A percentile compares a stretch with the other conserved stretches of the same genome.
These are phyloP conservation scores for Peromyscus attwateri DNA, from an alignment of 2,797 vertebrate species.

Conservation along the genomic window DNA sequence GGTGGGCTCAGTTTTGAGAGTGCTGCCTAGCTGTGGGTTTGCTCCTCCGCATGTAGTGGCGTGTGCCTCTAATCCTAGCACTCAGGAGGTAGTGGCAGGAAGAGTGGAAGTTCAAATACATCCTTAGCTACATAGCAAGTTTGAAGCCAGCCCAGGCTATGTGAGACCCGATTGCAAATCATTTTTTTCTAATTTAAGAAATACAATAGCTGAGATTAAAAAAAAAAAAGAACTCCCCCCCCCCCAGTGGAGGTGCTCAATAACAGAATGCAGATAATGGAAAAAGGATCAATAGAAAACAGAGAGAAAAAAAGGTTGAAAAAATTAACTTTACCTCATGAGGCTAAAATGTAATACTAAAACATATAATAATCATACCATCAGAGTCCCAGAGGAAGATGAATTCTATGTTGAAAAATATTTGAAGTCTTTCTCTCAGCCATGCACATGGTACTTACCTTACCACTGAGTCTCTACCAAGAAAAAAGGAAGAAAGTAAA, in stretches of 20 bases:
- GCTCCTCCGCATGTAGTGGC: not conserved
- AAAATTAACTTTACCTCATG: slow-evolving; percentile 16
- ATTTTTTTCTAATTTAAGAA: not conserved
- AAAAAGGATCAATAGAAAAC: not conserved
- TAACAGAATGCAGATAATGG: slow-evolving; percentile 36
- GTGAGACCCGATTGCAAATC: not conserved
- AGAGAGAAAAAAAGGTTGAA: slow-evolving; percentile 3
- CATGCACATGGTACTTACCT: not conserved
- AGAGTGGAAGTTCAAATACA: not conserved
- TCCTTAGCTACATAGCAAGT: not conserved
- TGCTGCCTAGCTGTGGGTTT: not conserved
- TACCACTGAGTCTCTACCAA: not conserved
- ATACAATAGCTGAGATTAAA: slow-evolving; percentile 22
- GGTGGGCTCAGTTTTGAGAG: not conserved
- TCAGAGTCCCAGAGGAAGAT: not conserved
- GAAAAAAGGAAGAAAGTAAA: not conserved
- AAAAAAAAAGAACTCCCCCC: not conserved
- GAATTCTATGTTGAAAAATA: slow-evolving; percentile 52
- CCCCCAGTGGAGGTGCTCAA: not conserved
- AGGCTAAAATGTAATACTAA: slow-evolving; percentile 28
- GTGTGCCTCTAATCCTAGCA: not conserved
- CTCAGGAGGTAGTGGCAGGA: not conserved
- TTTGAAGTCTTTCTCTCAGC: not conserved
- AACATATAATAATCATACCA: slow-evolving; percentile 12
- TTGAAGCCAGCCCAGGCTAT: not conserved